Conservation (phyloP, 1,140 invertebrate genomes). For the Bathynomus jamesi region DNA sequence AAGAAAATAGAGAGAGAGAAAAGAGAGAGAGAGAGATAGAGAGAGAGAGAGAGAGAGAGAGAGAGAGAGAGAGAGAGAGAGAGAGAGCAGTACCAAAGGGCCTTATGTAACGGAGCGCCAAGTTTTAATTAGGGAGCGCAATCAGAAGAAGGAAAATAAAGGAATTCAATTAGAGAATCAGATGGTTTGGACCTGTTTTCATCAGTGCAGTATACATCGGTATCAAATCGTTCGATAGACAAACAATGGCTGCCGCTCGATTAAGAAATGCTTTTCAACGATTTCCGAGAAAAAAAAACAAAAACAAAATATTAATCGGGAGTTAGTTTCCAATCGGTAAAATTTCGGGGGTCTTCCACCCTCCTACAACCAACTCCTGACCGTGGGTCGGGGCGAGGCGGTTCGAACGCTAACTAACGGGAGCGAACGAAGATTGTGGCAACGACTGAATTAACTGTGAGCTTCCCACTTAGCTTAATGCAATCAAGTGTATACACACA, state of each 20-base stretch:
- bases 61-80: background rate
- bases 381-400: slow-evolving; percentile 4
- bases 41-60: slow-evolving; percentile 10
- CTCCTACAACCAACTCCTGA: too few relatives aligned
- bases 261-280: slow-evolving; percentile 36
- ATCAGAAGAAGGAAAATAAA: slow-evolving; percentile 28
- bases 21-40: slow-evolving; percentile 6
- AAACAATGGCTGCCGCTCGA: slow-evolving; percentile 27
- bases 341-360: background rate
- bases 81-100: too few relatives aligned
- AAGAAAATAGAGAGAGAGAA: background rate
- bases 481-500: slow-evolving; percentile 36
- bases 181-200: slow-evolving; percentile 29
- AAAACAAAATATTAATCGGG: background rate
- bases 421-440: slow-evolving; percentile 32
- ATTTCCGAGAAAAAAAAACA: too few relatives aligned
- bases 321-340: slow-evolving; percentile 20
- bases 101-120: background rate
- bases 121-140: background rate
- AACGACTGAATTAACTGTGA: slow-evolving; percentile 36
- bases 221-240: slow-evolving; percentile 35
- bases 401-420: slow-evolving; percentile 18
- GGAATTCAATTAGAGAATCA: slow-evolving; percentile 36
- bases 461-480: slow-evolving; percentile 36
- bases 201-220: slow-evolving; percentile 32